These are phyloP conservation scores for Tinamus guttatus DNA, from an alignment of 2,113 vertebrate genomes.

Conservation along the genomic window DNA sequence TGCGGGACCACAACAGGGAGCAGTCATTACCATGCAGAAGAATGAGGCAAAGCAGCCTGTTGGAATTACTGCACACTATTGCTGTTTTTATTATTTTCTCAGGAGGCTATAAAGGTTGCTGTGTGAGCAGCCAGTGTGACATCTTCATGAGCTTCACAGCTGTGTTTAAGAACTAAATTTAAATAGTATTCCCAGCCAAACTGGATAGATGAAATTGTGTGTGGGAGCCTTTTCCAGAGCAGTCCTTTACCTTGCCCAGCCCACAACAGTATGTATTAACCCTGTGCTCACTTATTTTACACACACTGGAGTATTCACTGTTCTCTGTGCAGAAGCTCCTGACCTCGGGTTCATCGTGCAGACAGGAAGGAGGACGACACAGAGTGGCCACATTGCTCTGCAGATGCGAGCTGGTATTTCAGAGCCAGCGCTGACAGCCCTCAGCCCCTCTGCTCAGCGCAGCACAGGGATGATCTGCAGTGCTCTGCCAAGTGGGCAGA, in stretches of 20 bases:
- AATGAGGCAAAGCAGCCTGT: not conserved
- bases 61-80: not conserved
- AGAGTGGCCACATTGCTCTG: not conserved
- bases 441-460: not conserved
- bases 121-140: not conserved
- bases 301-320: not conserved
- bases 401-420: not conserved
- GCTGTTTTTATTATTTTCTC: conserved; percentile 19
- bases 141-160: conserved; percentile 28
- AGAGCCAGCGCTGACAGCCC: not conserved
- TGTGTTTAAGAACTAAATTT: conserved; percentile 30
- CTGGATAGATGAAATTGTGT: not conserved
- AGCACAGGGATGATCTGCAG: not conserved
- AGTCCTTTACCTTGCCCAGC: not conserved
- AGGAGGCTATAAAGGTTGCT: not conserved
- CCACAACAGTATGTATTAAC: not conserved
- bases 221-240: not conserved
- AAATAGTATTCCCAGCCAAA: conserved; percentile 16
- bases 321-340: not conserved
- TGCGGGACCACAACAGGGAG: not conserved
- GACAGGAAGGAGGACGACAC: not conserved
- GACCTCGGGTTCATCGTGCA: not conserved
- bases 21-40: not conserved
- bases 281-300: not conserved
- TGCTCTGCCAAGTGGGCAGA: not conserved